These are phyloP conservation scores for Ascaphus truei DNA, from an alignment of 2,113 vertebrate genomes.

Conservation along the genomic window DNA sequence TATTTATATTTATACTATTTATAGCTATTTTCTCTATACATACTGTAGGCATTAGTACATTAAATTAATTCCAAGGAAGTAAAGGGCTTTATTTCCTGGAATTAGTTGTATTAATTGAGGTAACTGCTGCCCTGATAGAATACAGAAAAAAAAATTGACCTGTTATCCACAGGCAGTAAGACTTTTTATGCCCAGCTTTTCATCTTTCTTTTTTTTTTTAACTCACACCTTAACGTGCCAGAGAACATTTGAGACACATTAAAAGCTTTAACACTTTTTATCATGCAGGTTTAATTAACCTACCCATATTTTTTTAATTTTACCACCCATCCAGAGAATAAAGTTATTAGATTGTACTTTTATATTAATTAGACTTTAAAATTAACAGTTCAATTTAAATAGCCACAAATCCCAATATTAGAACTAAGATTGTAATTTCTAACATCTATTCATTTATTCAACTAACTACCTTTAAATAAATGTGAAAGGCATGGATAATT, in stretches of 20 bases:
- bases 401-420: conserved; percentile 9
- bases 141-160: conserved; percentile 13
- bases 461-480: not conserved
- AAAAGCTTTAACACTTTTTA: conserved; percentile 34
- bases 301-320: conserved; percentile 27
- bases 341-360: conserved; percentile 22
- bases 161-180: conserved; percentile 9
- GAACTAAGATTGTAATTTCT: not conserved
- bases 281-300: conserved; percentile 35
- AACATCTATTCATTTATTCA: not conserved
- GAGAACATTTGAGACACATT: conserved; percentile 31
- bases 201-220: conserved; percentile 24
- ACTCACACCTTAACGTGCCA: conserved; percentile 33
- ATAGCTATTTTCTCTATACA: too few relatives aligned
- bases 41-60: too few relatives aligned
- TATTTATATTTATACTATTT: too few relatives aligned
- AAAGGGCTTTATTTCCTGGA: conserved; percentile 26
- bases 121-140: conserved; percentile 15
- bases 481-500: not conserved
- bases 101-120: conserved; percentile 17
- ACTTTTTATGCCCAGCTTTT: conserved; percentile 22
- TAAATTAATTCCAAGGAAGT: conserved; percentile 2
- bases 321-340: conserved; percentile 25
- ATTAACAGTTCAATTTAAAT: conserved; percentile 29
- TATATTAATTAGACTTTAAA: conserved; percentile 33